Evolutionary conservation across 2,797 vertebrate species (phyloP).

Genomic region (Helostoma temminkii): DNA sequence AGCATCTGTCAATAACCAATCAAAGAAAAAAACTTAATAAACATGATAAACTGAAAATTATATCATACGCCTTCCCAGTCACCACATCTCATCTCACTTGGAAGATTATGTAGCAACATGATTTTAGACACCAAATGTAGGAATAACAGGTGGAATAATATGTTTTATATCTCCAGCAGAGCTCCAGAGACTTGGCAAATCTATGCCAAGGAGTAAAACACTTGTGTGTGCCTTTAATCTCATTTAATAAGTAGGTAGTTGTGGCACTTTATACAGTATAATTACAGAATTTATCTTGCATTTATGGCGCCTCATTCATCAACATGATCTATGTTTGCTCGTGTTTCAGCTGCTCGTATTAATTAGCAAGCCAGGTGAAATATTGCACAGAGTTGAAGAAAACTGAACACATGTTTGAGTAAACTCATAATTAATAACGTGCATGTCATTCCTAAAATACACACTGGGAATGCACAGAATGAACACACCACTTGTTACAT

Average conservation of each 20-base stretch:
- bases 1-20: background rate
- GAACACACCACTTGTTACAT: slow-evolving; percentile 1
- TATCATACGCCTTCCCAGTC: background rate
- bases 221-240: background rate
- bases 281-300: slow-evolving; percentile 9
- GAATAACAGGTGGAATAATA: background rate
- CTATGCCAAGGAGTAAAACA: background rate
- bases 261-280: background rate
- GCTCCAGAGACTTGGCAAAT: too few relatives aligned
- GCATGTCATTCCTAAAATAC: slow-evolving; percentile 39
- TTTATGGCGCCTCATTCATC: slow-evolving; percentile 22
- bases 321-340: slow-evolving; percentile 46
- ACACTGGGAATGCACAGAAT: slow-evolving; percentile 11
- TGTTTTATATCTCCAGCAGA: background rate
- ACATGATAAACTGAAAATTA: background rate
- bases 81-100: background rate
- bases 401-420: slow-evolving; percentile 51
- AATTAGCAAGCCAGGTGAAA: slow-evolving; percentile 51
- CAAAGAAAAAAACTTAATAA: background rate
- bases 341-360: slow-evolving; percentile 48
- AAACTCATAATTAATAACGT: slow-evolving; percentile 51
- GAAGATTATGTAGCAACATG: too few relatives aligned
- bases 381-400: slow-evolving; percentile 41
- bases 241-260: background rate
- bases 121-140: background rate